phyloP scores from a whole-genome alignment of 2,113 vertebrate species.

The Carassius gibelio region DNA sequence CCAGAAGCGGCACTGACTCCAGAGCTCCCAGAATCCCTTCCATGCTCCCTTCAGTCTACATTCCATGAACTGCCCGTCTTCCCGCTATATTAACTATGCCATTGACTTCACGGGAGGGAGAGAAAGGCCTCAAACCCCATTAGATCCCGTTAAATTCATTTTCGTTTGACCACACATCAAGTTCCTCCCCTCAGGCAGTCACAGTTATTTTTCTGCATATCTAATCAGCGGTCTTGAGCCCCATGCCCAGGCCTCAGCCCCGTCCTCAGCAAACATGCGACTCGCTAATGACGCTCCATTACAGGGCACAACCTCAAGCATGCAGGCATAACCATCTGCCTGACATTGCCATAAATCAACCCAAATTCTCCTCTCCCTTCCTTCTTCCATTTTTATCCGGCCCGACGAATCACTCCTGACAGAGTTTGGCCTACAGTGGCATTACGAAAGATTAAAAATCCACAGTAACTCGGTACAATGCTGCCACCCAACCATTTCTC shows the following conservation, averaged over 20 bases:
- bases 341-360: constrained; percentile 64
- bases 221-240: constrained; percentile 59
- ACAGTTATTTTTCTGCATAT: constrained; percentile 60
- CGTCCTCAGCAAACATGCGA: constrained; percentile 52
- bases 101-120: constrained; percentile 13
- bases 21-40: background rate
- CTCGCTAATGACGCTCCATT: constrained; percentile 65
- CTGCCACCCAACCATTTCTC: background rate
- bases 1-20: background rate
- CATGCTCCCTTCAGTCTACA: constrained; percentile 3
- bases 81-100: constrained; percentile 1
- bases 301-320: constrained; percentile 65
- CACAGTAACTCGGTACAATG: constrained; percentile 21
- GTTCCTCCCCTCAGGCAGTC: constrained; percentile 51
- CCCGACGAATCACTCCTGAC: constrained; percentile 62
- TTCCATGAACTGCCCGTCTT: constrained; percentile 22
- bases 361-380: constrained; percentile 35
- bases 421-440: constrained; percentile 55
- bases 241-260: constrained; percentile 47
- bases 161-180: constrained; percentile 68
- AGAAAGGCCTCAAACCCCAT: constrained; percentile 60
- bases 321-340: constrained; percentile 63
- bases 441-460: constrained; percentile 51
- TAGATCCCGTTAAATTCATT: constrained; percentile 70
- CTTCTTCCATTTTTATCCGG: constrained; percentile 58